Conservation (phyloP, 2,113 vertebrate genomes). For the Xerus inauris region DNA sequence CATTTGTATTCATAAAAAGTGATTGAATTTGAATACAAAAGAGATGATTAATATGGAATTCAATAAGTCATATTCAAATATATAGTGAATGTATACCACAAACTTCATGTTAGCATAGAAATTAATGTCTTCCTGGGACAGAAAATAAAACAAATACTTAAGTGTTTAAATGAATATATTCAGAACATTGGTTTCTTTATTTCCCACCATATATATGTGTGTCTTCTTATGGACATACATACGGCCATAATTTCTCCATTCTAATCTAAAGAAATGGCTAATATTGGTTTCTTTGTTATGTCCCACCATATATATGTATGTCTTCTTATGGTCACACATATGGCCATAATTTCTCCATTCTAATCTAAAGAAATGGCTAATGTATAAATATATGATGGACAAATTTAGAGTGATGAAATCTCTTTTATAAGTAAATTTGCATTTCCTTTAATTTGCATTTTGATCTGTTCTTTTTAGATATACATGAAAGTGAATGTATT, state of each 20-base stretch:
- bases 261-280: background rate
- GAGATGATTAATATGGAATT: background rate
- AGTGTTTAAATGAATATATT: background rate
- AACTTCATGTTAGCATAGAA: background rate
- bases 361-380: background rate
- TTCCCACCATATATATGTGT: too few species aligned
- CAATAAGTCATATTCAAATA: background rate
- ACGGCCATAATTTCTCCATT: background rate
- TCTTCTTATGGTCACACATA: too few species aligned
- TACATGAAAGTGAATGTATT: too few species aligned
- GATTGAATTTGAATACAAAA: background rate
- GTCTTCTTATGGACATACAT: too few species aligned
- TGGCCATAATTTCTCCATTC: too few species aligned
- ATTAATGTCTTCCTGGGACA: background rate
- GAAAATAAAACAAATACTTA: background rate
- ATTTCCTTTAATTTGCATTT: too few species aligned
- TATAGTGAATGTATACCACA: background rate
- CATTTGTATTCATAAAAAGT: background rate
- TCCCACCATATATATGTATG: too few species aligned
- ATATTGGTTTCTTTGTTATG: background rate
- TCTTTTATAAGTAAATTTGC: too few species aligned
- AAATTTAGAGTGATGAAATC: conserved; percentile 3
- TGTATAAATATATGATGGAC: background rate
- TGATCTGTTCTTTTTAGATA: too few species aligned
- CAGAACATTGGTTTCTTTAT: background rate